Conservation (phyloP, 2,113 vertebrate genomes). For the Sinosuthora webbiana region DNA sequence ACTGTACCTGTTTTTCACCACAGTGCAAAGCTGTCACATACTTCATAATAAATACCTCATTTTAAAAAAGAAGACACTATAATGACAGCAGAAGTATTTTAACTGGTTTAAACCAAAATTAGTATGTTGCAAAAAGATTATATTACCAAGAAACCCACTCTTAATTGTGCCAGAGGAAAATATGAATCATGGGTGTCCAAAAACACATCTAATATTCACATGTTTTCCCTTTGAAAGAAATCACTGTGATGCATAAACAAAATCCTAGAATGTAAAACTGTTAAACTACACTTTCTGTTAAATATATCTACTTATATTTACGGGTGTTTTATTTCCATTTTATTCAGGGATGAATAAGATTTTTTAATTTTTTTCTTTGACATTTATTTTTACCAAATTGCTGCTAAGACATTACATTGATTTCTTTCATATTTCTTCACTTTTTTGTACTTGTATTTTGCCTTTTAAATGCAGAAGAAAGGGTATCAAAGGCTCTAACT, state of each 20-base stretch:
- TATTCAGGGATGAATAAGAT: background rate
- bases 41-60: background rate
- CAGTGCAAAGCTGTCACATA: background rate
- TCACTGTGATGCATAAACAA: background rate
- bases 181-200: background rate
- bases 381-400: background rate
- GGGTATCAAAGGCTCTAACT: background rate
- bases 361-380: background rate
- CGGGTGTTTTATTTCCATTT: background rate
- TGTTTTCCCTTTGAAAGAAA: background rate
- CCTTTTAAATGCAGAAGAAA: background rate
- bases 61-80: background rate
- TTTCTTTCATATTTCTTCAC: background rate
- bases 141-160: background rate
- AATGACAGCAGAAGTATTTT: conserved; percentile 15
- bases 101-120: background rate
- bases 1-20: background rate
- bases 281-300: background rate
- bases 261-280: background rate
- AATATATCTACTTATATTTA: background rate
- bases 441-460: background rate
- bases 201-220: background rate
- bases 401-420: background rate
- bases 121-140: background rate
- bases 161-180: background rate